Evolutionary conservation across 2,888 invertebrate species (phyloP).

Genomic region (Melanostoma mellinum): DNA sequence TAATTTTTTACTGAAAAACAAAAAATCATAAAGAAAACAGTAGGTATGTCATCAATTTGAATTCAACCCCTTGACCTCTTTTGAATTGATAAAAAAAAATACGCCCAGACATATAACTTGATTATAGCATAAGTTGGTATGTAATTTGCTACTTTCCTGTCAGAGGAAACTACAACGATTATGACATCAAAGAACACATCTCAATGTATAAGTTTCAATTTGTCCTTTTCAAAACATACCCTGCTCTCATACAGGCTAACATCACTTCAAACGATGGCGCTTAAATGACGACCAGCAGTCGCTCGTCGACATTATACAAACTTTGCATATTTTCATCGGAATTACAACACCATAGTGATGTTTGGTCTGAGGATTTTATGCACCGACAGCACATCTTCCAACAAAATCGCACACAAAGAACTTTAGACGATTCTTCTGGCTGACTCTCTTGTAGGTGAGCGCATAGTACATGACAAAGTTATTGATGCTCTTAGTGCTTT

Average conservation of each 20-base stretch:
- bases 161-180: too few species aligned
- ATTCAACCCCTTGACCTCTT: too few species aligned
- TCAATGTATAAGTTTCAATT: conserved; percentile 15
- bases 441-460: background rate
- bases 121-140: too few species aligned
- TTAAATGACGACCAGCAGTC: conserved; percentile 23
- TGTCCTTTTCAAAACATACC: conserved; percentile 7
- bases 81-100: too few species aligned
- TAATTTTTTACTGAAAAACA: too few species aligned
- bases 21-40: too few species aligned
- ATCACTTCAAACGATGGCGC: conserved; percentile 1
- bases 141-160: too few species aligned
- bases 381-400: conserved; percentile 34
- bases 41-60: too few species aligned
- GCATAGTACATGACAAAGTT: conserved; percentile 14
- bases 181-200: too few species aligned
- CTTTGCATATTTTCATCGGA: conserved; percentile 47
- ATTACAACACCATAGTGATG: conserved; percentile 34
- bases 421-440: conserved; percentile 58
- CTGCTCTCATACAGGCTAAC: conserved; percentile 1
- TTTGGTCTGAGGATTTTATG: conserved; percentile 38
- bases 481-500: conserved; percentile 31
- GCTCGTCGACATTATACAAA: conserved; percentile 28
- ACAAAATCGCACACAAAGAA: conserved; percentile 46
- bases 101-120: too few species aligned